phyloP scores from a whole-genome alignment of 2,797 vertebrate genomes.

The Prionace glauca region DNA sequence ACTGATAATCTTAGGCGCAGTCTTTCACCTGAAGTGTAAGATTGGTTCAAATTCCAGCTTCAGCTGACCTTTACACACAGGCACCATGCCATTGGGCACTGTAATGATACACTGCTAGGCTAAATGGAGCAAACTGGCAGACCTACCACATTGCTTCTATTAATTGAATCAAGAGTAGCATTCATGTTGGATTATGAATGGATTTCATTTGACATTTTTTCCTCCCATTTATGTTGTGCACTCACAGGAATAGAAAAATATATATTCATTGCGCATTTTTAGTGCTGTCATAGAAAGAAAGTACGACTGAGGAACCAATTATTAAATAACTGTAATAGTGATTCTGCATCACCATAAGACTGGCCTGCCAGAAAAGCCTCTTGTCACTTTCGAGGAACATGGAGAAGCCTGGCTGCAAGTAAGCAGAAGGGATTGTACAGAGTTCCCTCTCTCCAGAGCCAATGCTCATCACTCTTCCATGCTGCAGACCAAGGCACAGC shows the following conservation, averaged over 20 bases:
- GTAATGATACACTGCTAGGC: too few relatives aligned
- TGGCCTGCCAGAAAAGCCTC: too few relatives aligned
- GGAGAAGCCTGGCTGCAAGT: neutral
- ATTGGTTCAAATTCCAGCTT: neutral
- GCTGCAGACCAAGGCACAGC: too few relatives aligned
- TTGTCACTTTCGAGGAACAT: neutral
- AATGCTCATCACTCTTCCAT: too few relatives aligned
- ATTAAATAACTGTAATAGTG: neutral
- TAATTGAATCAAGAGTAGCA: neutral
- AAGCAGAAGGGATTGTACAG: too few relatives aligned
- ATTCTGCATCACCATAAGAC: neutral
- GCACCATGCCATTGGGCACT: neutral
- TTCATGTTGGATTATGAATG: neutral
- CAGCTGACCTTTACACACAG: neutral
- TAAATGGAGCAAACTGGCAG: neutral
- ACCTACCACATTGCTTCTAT: neutral
- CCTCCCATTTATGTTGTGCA: neutral
- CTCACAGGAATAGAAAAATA: neutral
- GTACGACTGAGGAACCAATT: neutral
- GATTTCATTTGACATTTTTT: neutral
- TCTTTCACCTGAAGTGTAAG: neutral
- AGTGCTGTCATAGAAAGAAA: neutral
- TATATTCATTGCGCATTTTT: neutral
- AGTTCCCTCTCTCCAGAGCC: too few relatives aligned
- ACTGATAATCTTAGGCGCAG: neutral